Percentiles rank a stretch among this genome's conserved stretches.
Conservation (phyloP, 2,888 invertebrate genomes). For the Lasioglossum figueresi region DNA sequence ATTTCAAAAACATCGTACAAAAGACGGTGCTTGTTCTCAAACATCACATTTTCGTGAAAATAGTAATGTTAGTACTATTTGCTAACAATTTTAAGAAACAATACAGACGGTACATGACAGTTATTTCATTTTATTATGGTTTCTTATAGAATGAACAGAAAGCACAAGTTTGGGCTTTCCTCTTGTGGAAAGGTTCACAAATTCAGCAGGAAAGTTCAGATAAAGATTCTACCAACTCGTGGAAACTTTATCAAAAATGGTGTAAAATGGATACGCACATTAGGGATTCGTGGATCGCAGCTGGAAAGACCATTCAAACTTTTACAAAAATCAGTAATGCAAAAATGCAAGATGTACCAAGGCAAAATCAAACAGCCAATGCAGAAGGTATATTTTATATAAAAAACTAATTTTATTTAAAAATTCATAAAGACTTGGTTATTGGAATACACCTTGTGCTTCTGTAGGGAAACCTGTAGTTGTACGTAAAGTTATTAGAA, state of each 20-base stretch:
- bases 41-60: slow-evolving; percentile 87
- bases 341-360: slow-evolving; percentile 87
- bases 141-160: slow-evolving; percentile 88
- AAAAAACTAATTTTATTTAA: not conserved
- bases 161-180: slow-evolving; percentile 94
- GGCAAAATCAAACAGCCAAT: slow-evolving; percentile 69
- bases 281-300: slow-evolving; percentile 91
- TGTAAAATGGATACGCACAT: slow-evolving; percentile 91
- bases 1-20: slow-evolving; percentile 90
- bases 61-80: slow-evolving; percentile 86
- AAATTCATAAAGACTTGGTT: not conserved
- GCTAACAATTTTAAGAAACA: not conserved
- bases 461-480: slow-evolving; percentile 77
- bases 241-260: slow-evolving; percentile 94
- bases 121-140: slow-evolving; percentile 20
- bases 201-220: slow-evolving; percentile 84
- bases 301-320: slow-evolving; percentile 90
- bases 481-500: slow-evolving; percentile 81
- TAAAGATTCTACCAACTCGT: slow-evolving; percentile 87
- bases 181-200: slow-evolving; percentile 91
- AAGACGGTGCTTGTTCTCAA: slow-evolving; percentile 86
- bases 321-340: slow-evolving; percentile 88
- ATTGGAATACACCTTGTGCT: not conserved
- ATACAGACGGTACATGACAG: too few relatives aligned
- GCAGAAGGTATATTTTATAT: slow-evolving; percentile 69